Evolutionary conservation across 2,113 vertebrate species (phyloP), one percentile per base, ranked within the genome.

Genomic region (Todiramphus chloris): DNA sequence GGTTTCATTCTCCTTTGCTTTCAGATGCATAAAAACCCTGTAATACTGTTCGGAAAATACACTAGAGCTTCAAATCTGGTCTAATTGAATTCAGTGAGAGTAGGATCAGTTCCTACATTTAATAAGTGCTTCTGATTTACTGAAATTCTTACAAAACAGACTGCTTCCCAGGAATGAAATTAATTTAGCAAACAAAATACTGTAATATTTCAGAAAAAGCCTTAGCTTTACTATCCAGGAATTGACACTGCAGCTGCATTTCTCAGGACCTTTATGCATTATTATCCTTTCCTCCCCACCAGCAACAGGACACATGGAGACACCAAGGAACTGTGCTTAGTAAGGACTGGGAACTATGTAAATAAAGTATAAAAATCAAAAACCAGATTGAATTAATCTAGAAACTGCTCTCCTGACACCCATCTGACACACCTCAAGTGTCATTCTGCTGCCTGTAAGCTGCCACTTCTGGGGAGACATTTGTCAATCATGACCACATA

Each of bases 11-110:
- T 66, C 77, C 75, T 59, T 76, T 59, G 50, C 77, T 92, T 89
- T 83, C 80, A 62, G 58, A 81, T 62, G 62, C 48, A 87, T 37
- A 79, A 93, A 93, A 82, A 84, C 67, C 67, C 87, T 70, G 43
- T 55, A 69, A 63, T n/a, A 63, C 14, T 5, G 1, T 85, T n/a
- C 79, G 70, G 35, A 80, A 93, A 91, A 94, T 35, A 66, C 62
- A 94, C 56, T 7, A n/a, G 43, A 78, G 64, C 55, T 91, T 43
- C 79, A 78, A 60, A 91, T 77, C 60, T 51, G 59, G 48, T 83
- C 66, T 96, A 82, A 92, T 11, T 83, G 50, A 81, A 94, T 84
- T 89, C 89, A 75, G 66, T 39, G 59, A 78, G 93, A 88, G 77
- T 63, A 92, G 88, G 69, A 89, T 74, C 81, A 56, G 37, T 46